phyloP scores from a whole-genome alignment of 2,888 invertebrate species.

The Drosophila subsilvestris region DNA sequence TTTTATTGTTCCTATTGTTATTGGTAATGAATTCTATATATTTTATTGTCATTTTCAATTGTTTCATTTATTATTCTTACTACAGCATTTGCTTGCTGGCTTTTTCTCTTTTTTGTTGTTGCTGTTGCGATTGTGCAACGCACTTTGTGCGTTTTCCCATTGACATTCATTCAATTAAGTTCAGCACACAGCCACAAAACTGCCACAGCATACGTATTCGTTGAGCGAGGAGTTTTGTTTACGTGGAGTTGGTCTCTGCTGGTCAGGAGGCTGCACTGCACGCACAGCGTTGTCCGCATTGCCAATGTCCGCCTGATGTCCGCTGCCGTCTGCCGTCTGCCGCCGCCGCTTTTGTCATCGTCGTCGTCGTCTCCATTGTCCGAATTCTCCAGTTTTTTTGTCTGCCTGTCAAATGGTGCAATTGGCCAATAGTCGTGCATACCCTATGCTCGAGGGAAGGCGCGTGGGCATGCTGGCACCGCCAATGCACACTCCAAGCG shows the following conservation, averaged over 20 bases:
- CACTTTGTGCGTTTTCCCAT: conserved; percentile 78
- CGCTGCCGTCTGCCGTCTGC: neutral
- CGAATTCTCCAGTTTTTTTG: conserved; percentile 36
- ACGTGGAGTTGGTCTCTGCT: conserved; percentile 1
- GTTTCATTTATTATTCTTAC: no score
- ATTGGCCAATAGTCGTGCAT: conserved; percentile 49
- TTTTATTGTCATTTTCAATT: neutral
- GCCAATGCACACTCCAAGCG: no score
- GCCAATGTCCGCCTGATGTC: conserved; percentile 4
- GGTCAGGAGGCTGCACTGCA: conserved; percentile 40
- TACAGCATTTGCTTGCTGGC: neutral
- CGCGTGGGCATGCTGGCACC: neutral
- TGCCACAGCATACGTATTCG: conserved; percentile 29
- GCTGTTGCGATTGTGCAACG: conserved; percentile 61
- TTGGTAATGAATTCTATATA: no score
- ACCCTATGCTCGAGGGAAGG: conserved; percentile 2
- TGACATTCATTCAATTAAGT: conserved; percentile 78
- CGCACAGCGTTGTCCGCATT: conserved; percentile 56
- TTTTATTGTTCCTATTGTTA: no score
- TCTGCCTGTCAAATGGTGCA: conserved; percentile 72
- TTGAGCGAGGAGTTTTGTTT: conserved; percentile 21
- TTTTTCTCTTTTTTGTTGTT: neutral
- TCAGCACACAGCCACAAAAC: no score
- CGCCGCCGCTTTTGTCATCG: conserved; percentile 15
- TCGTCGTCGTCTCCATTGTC: conserved; percentile 40